phyloP scores from a whole-genome alignment of 2,113 vertebrate species.

The Onychostruthus taczanowskii region DNA sequence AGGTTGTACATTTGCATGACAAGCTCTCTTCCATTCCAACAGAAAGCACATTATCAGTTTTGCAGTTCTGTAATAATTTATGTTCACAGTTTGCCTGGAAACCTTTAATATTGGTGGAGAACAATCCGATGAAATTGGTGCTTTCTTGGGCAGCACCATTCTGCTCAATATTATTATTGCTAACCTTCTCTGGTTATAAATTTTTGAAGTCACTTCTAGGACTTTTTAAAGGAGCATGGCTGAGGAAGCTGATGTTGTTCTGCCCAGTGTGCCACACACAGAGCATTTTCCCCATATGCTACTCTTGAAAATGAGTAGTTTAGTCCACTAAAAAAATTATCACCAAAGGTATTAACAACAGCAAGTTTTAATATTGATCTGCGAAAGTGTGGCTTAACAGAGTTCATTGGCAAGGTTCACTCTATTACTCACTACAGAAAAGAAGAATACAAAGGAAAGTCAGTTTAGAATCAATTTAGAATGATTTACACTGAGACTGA shows the following conservation, averaged over 20 bases:
- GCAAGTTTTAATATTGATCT: background rate
- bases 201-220: background rate
- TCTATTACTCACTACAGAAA: background rate
- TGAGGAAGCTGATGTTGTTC: background rate
- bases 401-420: background rate
- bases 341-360: background rate
- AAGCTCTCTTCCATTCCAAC: background rate
- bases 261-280: rapidly evolving
- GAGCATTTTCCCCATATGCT: background rate
- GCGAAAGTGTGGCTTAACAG: background rate
- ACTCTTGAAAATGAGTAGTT: background rate
- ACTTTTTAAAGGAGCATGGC: background rate
- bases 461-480: background rate
- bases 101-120: background rate
- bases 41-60: background rate
- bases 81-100: background rate
- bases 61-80: background rate
- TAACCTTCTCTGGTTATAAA: background rate
- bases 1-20: background rate
- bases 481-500: background rate
- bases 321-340: background rate
- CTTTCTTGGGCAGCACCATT: background rate
- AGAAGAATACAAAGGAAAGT: background rate
- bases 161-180: background rate
- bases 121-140: background rate